phyloP scores from a whole-genome alignment of 1,140 invertebrate genomes.

The Drosophila kurseongensis region DNA sequence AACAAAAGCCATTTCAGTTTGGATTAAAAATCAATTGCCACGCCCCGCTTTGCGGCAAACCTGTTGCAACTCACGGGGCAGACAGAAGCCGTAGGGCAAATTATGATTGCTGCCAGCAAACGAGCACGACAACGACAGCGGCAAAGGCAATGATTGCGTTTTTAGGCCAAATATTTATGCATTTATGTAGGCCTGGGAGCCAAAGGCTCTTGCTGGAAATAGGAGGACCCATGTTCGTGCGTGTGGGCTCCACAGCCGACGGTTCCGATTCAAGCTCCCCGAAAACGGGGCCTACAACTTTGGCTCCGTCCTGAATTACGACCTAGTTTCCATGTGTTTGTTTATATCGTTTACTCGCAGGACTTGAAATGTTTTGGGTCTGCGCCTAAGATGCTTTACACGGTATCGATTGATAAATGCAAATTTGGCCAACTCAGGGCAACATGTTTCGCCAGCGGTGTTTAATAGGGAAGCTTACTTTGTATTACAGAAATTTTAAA shows the following conservation, averaged over 20 bases:
- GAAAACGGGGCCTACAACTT: conserved; percentile 36
- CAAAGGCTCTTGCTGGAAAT: not conserved
- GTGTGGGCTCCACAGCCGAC: conserved; percentile 50
- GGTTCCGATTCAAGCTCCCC: conserved; percentile 29
- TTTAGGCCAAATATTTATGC: conserved; percentile 65
- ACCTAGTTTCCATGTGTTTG: conserved; percentile 64
- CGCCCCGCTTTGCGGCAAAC: conserved; percentile 12
- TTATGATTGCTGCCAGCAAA: conserved; percentile 32
- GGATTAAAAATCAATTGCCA: conserved; percentile 37
- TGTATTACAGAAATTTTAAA: no score
- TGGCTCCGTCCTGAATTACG: conserved; percentile 67
- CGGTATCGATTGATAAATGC: conserved; percentile 30
- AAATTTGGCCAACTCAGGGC: not conserved
- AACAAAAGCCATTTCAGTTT: conserved; percentile 14
- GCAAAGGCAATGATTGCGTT: conserved; percentile 46
- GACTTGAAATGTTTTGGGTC: conserved; percentile 28
- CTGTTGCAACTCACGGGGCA: conserved; percentile 43
- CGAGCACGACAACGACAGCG: conserved; percentile 29
- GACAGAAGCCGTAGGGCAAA: conserved; percentile 29
- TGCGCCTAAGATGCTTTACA: conserved; percentile 47
- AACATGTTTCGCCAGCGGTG: no score
- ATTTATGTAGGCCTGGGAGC: conserved; percentile 25
- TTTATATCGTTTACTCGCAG: conserved; percentile 50
- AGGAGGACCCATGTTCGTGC: conserved; percentile 44
- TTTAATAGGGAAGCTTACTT: no score